Conservation (phyloP, 2,888 invertebrate species). For the Platynereis dumerilii region DNA sequence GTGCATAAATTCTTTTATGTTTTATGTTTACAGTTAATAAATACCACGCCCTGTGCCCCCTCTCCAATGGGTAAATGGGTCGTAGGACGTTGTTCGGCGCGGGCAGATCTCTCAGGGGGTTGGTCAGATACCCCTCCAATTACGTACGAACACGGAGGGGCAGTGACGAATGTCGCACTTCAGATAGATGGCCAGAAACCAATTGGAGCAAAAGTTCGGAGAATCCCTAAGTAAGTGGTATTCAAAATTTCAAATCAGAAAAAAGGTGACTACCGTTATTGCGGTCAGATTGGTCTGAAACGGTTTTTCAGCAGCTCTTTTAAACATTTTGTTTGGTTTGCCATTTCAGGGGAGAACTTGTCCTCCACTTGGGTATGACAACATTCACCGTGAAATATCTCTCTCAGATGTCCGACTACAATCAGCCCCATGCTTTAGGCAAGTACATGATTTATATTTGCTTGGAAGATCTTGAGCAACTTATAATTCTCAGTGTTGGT, state of each 20-base stretch:
- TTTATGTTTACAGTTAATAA: constrained; percentile 36
- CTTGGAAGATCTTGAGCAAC: not conserved
- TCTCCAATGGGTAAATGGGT: constrained; percentile 60
- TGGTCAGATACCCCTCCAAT: constrained; percentile 71
- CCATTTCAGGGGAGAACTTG: constrained; percentile 45
- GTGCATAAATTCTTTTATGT: not conserved
- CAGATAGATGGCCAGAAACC: constrained; percentile 66
- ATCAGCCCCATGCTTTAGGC: constrained; percentile 63
- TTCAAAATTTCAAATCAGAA: no score
- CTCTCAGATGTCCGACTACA: constrained; percentile 62
- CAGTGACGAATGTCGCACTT: constrained; percentile 65
- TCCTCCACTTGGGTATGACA: constrained; percentile 43
- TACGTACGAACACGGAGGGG: constrained; percentile 67
- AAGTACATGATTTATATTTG: no score
- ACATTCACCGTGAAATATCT: constrained; percentile 45
- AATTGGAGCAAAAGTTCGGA: constrained; percentile 63
- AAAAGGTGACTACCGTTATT: no score
- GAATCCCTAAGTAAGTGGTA: constrained; percentile 55
- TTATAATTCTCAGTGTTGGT: not conserved
- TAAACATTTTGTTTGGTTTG: no score
- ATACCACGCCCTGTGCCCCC: constrained; percentile 35
- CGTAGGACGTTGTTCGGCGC: constrained; percentile 64
- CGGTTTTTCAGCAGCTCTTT: no score
- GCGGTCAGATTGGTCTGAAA: no score
- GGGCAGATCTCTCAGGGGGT: constrained; percentile 67